A percentile compares a stretch with the other conserved stretches of the same genome.
phyloP scores from a whole-genome alignment of 1,140 invertebrate genomes.

The Magallana ariakensis region DNA sequence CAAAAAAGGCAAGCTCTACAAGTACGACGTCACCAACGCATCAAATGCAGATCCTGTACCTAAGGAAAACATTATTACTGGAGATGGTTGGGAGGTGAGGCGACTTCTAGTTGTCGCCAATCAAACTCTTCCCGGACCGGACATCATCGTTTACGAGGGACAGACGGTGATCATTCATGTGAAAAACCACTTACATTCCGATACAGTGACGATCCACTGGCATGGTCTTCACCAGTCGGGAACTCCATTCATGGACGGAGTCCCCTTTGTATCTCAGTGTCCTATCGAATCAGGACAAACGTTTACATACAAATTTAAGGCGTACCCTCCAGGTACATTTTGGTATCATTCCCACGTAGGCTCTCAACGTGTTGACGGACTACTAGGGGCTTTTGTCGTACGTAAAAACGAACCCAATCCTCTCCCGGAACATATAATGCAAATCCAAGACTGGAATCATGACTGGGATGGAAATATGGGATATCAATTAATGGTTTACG shows the following conservation, averaged over 20 bases:
- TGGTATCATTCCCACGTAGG: constrained; percentile 78
- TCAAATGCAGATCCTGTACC: constrained; percentile 56
- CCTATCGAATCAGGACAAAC: constrained; percentile 91
- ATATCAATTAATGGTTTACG: constrained; percentile 65
- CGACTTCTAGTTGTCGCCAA: constrained; percentile 68
- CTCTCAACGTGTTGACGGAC: constrained; percentile 68
- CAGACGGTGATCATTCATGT: constrained; percentile 93
- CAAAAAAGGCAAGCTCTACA: constrained; percentile 66
- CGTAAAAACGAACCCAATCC: constrained; percentile 42
- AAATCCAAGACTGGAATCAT: constrained; percentile 73
- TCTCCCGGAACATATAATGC: constrained; percentile 62
- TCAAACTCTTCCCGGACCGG: constrained; percentile 72
- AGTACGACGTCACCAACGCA: constrained; percentile 64
- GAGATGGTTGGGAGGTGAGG: constrained; percentile 70
- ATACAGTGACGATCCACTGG: constrained; percentile 93
- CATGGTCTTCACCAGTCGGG: constrained; percentile 90
- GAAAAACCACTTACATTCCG: constrained; percentile 88
- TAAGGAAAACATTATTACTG: constrained; percentile 65
- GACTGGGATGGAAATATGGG: constrained; percentile 65
- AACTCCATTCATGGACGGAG: constrained; percentile 93
- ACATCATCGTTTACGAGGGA: constrained; percentile 88
- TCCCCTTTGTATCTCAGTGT: constrained; percentile 94
- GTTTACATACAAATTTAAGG: constrained; percentile 88
- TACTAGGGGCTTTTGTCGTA: constrained; percentile 71
- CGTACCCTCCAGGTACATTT: constrained; percentile 70